phyloP scores from a whole-genome alignment of 2,797 vertebrate genomes.

The Oreonectes daqikongensis region DNA sequence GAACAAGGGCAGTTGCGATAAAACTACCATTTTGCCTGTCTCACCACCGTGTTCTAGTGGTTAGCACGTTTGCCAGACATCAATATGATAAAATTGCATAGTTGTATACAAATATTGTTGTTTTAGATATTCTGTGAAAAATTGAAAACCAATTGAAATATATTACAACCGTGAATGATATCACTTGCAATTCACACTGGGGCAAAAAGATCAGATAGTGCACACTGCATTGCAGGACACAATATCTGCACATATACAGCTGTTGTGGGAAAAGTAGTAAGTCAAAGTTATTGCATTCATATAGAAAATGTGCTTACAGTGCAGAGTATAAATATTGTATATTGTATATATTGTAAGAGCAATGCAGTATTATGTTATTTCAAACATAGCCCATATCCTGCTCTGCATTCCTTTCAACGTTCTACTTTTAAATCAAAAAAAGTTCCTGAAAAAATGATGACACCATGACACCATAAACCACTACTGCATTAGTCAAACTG shows the following conservation, averaged over 20 bases:
- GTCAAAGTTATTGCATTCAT: background rate
- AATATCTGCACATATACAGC: background rate
- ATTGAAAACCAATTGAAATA: background rate
- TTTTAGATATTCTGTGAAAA: too few species aligned
- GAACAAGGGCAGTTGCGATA: conserved; percentile 26
- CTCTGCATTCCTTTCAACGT: background rate
- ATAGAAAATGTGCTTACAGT: conserved; percentile 2
- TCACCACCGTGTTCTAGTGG: too few species aligned
- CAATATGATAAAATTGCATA: too few species aligned
- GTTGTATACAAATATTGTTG: too few species aligned
- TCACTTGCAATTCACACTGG: background rate
- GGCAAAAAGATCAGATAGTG: background rate
- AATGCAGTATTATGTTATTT: background rate
- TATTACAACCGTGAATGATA: background rate
- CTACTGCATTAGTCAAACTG: conserved; percentile 5
- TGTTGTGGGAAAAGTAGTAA: background rate
- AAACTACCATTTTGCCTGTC: background rate
- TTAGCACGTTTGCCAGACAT: too few species aligned
- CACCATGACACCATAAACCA: background rate
- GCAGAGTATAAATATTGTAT: background rate
- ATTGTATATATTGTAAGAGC: background rate
- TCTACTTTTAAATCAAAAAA: background rate
- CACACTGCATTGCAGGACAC: background rate
- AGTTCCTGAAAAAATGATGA: background rate
- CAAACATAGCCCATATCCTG: background rate